Conservation (phyloP, 2,888 invertebrate species). For the Ferrisia virgata region DNA sequence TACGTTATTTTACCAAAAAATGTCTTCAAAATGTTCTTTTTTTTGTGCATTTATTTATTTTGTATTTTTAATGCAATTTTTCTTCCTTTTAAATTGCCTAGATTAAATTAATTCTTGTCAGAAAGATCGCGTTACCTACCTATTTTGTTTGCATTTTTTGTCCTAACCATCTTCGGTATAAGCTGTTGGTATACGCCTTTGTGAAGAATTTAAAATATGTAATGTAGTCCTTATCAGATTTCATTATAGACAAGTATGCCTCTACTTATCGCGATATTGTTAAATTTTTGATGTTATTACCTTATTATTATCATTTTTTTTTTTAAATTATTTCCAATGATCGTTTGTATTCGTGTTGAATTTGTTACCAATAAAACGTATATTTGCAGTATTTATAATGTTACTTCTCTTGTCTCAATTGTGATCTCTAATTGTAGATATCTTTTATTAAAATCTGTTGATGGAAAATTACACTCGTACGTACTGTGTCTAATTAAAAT, state of each 20-base stretch:
- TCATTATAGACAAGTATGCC: neutral
- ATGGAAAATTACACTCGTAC: too few species aligned
- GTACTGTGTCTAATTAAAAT: too few species aligned
- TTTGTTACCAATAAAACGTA: slow-evolving; percentile 21
- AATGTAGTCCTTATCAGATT: neutral
- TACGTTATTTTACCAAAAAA: neutral
- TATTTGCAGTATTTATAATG: neutral
- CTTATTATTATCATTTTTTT: neutral
- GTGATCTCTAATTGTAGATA: too few species aligned
- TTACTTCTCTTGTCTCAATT: too few species aligned
- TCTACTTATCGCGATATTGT: neutral
- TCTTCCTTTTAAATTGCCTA: neutral
- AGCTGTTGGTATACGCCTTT: neutral
- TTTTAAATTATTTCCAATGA: neutral
- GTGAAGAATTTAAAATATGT: neutral
- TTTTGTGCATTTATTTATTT: neutral
- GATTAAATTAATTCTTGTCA: neutral
- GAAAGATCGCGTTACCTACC: neutral
- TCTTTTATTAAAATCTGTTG: too few species aligned
- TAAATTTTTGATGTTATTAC: slow-evolving; percentile 15
- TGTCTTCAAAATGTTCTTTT: neutral
- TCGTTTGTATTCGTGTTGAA: neutral
- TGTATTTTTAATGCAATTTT: neutral
- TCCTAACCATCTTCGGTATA: neutral
- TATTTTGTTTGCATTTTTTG: neutral